Conservation (phyloP, 1,140 invertebrate species). For the Ooceraea biroi region DNA sequence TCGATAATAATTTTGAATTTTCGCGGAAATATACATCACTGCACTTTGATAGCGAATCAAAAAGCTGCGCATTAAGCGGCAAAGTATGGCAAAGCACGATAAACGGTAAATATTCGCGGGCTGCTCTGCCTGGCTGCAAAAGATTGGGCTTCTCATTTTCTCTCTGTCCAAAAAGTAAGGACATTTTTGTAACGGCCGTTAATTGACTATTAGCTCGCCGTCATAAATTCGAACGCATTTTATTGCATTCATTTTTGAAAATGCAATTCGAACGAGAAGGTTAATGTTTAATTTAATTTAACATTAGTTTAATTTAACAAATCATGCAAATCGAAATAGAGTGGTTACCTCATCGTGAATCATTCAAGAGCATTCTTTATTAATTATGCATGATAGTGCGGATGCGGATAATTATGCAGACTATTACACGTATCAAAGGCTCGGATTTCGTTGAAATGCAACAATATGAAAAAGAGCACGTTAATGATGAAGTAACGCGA, state of each 20-base stretch:
- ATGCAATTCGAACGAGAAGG: constrained; percentile 7
- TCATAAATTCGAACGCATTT: neutral
- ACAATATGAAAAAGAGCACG: constrained; percentile 5
- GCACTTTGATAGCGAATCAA: neutral
- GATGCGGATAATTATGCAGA: constrained; percentile 31
- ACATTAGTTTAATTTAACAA: constrained; percentile 49
- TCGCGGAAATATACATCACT: neutral
- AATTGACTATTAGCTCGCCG: constrained; percentile 12
- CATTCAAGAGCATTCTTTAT: constrained; percentile 52
- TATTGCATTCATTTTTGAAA: neutral
- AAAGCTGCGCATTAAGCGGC: constrained; percentile 15
- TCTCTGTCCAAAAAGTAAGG: neutral
- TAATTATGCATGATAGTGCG: constrained; percentile 46
- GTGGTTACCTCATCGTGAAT: constrained; percentile 38
- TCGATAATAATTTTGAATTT: neutral
- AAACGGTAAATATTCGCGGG: constrained; percentile 31
- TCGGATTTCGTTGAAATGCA: constrained; percentile 30
- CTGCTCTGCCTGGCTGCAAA: neutral
- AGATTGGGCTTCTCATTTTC: constrained; percentile 4
- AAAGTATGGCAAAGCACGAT: neutral
- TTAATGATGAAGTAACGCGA: constrained; percentile 19
- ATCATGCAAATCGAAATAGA: constrained; percentile 32
- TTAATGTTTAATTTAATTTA: no score
- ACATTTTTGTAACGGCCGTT: constrained; percentile 19
- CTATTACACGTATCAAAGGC: constrained; percentile 11